phyloP scores from a whole-genome alignment of 2,797 vertebrate genomes.

The Hypotaenidia philippensis region DNA sequence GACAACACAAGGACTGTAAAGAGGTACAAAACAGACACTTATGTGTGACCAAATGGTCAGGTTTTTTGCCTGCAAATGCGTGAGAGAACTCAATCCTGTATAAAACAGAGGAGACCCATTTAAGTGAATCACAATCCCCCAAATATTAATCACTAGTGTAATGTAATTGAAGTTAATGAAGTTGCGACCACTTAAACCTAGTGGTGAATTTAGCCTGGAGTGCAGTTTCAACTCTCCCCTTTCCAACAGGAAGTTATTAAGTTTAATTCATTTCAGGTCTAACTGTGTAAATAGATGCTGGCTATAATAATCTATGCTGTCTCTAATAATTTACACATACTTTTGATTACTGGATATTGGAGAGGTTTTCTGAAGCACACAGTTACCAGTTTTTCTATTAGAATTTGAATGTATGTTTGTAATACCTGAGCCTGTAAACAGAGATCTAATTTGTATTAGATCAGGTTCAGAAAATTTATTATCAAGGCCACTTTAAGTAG shows the following conservation, averaged over 20 bases:
- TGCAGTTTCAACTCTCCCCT: neutral
- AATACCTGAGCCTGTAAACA: neutral
- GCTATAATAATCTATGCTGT: neutral
- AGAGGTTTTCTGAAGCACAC: neutral
- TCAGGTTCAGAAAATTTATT: neutral
- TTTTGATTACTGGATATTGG: neutral
- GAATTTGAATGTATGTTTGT: neutral
- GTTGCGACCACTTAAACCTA: neutral
- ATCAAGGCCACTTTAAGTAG: neutral
- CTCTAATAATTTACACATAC: neutral
- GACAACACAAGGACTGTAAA: neutral
- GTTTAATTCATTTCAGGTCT: neutral
- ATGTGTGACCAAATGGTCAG: neutral
- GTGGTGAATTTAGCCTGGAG: neutral
- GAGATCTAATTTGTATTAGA: neutral
- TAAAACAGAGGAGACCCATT: neutral
- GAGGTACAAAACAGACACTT: neutral
- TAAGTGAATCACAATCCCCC: neutral
- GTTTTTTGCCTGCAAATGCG: neutral
- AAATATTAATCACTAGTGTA: neutral
- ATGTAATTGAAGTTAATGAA: neutral
- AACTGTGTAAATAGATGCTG: neutral
- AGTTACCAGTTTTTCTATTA: neutral
- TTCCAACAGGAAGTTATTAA: conserved; percentile 4
- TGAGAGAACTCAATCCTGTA: neutral